These are phyloP conservation scores for Crematogaster levior DNA, from an alignment of 2,888 invertebrate species.

Conservation along the genomic window DNA sequence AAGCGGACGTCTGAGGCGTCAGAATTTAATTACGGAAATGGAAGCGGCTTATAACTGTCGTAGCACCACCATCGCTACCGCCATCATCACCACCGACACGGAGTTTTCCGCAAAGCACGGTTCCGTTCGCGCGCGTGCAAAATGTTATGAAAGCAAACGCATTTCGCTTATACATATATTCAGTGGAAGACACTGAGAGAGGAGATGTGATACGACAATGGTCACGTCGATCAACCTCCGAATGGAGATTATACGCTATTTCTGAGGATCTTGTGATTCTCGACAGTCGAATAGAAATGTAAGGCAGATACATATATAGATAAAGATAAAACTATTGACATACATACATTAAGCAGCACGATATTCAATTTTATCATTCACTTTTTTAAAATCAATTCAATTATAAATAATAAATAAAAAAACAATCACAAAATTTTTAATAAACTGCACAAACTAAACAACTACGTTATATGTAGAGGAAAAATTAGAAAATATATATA, in stretches of 20 bases:
- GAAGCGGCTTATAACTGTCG: constrained; percentile 63
- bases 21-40: constrained; percentile 71
- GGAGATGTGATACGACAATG: constrained; percentile 49
- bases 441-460: not conserved
- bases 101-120: constrained; percentile 41
- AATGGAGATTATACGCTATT: constrained; percentile 47
- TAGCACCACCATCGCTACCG: constrained; percentile 32
- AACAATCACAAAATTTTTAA: not conserved
- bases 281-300: constrained; percentile 35
- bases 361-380: constrained; percentile 7
- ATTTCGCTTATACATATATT: constrained; percentile 34
- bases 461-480: not conserved
- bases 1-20: constrained; percentile 59
- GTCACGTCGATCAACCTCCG: constrained; percentile 48
- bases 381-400: constrained; percentile 9
- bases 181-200: constrained; percentile 44
- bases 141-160: constrained; percentile 49
- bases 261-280: constrained; percentile 39
- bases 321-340: constrained; percentile 31
- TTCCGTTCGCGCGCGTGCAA: constrained; percentile 42
- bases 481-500: not conserved
- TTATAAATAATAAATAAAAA: constrained; percentile 2
- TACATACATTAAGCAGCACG: not conserved
- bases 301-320: not conserved
- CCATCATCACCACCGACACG: not conserved